Percentiles rank a stretch among this genome's conserved stretches.
Conservation (phyloP, 1,140 invertebrate species). For the Polypedilum vanderplanki region DNA sequence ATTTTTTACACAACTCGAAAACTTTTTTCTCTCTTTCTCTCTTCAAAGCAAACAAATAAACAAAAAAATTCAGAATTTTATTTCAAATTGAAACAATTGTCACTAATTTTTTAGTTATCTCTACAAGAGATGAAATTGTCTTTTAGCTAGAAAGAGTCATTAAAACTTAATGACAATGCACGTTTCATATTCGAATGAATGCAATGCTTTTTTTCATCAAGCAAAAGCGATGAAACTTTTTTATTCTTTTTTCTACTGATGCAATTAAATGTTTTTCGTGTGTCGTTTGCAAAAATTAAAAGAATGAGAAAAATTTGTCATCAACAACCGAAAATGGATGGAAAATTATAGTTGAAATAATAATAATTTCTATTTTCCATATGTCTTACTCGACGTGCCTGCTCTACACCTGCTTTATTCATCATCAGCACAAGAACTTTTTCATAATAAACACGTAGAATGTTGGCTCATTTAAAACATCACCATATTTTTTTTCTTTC, state of each 20-base stretch:
- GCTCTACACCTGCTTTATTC: not conserved
- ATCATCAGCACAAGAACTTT: constrained; percentile 15
- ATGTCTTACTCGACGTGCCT: not conserved
- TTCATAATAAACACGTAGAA: constrained; percentile 19
- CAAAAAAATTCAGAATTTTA: not conserved
- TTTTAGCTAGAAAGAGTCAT: not conserved
- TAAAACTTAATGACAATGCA: constrained; percentile 19
- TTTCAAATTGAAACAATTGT: not conserved
- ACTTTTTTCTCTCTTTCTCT: not conserved
- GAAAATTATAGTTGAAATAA: constrained; percentile 9
- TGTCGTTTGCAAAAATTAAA: not conserved
- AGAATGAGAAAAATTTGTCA: not conserved
- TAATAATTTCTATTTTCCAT: not conserved
- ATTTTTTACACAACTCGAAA: no score
- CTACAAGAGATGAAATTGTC: not conserved
- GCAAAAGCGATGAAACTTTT: no score
- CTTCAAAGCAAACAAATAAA: not conserved
- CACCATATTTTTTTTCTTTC: not conserved
- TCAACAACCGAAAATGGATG: not conserved
- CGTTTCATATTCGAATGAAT: not conserved
- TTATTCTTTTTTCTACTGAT: not conserved
- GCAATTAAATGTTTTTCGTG: not conserved
- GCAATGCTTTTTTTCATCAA: no score
- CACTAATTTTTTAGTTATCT: no score
- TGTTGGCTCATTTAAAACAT: constrained; percentile 13